Conservation (phyloP, 2,113 vertebrate genomes). For the Chrysemys picta region DNA sequence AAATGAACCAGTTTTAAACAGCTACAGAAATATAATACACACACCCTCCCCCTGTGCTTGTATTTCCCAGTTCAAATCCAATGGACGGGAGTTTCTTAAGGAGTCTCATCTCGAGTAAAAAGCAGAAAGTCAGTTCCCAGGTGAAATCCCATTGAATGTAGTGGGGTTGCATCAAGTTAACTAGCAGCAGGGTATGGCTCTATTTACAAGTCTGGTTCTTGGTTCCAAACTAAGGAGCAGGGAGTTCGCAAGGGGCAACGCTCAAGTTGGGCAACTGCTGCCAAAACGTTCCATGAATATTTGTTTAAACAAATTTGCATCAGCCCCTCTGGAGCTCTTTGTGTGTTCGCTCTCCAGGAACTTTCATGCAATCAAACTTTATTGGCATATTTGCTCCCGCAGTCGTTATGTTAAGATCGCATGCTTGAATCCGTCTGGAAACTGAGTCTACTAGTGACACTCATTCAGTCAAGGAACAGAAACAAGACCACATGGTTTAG, state of each 20-base stretch:
- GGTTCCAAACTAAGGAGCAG: neutral
- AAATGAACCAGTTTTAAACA: neutral
- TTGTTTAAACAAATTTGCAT: constrained; percentile 4
- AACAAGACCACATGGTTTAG: neutral
- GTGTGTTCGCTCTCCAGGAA: constrained; percentile 37
- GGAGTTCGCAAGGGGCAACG: neutral
- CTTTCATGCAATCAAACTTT: neutral
- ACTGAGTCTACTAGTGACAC: neutral
- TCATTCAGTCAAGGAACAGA: neutral
- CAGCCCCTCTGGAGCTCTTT: neutral
- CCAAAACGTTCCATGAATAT: neutral
- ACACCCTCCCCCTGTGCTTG: neutral
- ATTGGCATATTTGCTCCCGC: neutral
- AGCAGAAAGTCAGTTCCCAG: neutral
- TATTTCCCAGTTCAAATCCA: neutral
- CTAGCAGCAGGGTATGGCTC: neutral
- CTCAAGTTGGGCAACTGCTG: accelerated
- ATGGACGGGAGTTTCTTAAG: neutral
- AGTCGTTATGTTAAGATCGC: neutral
- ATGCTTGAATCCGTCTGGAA: neutral
- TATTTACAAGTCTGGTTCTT: neutral
- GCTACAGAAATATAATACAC: constrained; percentile 6
- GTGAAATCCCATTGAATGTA: neutral
- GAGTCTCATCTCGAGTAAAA: neutral
- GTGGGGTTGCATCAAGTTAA: neutral